These are phyloP conservation scores for Brachionus calyciflorus DNA, from an alignment of 1,140 invertebrate genomes.

Conservation along the genomic window DNA sequence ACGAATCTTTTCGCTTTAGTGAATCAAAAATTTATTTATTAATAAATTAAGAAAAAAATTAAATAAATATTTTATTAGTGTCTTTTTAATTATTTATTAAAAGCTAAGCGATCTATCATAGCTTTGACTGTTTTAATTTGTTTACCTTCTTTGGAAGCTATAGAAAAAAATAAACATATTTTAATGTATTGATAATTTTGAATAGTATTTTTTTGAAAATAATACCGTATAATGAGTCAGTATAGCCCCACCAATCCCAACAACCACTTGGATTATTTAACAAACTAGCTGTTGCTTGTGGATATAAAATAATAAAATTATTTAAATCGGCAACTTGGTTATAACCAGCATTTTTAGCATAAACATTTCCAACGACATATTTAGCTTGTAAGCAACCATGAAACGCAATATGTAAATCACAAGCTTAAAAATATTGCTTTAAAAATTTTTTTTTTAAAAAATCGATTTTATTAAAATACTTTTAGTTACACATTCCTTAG, in stretches of 20 bases:
- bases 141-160: conserved; percentile 27
- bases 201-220: neutral
- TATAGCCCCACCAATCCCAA: conserved; percentile 61
- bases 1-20: too few species aligned
- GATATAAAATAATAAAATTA: conserved; percentile 61
- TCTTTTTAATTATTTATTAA: neutral
- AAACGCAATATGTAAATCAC: conserved; percentile 59
- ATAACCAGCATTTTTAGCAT: conserved; percentile 56
- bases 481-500: conserved; percentile 55
- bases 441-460: too few species aligned
- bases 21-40: neutral
- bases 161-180: neutral
- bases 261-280: conserved; percentile 56
- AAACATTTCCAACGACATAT: conserved; percentile 55
- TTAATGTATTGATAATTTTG: conserved; percentile 2
- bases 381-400: conserved; percentile 59
- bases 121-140: conserved; percentile 5
- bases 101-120: conserved; percentile 20
- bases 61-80: neutral
- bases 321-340: conserved; percentile 61
- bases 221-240: conserved; percentile 52
- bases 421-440: too few species aligned
- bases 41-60: neutral
- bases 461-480: too few species aligned
- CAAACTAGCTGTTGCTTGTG: conserved; percentile 52